These are phyloP conservation scores for Choreutis nemorana DNA, from an alignment of 2,888 invertebrate genomes.

Conservation along the genomic window DNA sequence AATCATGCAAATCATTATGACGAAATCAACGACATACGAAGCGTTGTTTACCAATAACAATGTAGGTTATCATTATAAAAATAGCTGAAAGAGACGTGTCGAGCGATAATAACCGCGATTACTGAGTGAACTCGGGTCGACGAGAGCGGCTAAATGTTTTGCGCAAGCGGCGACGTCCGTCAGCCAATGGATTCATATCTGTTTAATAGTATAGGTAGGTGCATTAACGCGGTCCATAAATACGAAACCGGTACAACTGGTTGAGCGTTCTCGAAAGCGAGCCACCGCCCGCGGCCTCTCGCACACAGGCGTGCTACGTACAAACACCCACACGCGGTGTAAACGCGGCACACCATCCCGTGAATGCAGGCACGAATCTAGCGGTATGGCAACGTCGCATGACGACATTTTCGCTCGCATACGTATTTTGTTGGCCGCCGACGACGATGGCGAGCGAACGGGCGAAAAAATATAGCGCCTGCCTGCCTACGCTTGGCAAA, in stretches of 20 bases:
- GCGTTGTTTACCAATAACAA: conserved; percentile 35
- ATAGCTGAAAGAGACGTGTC: conserved; percentile 27
- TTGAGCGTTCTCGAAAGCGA: conserved; percentile 64
- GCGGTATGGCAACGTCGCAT: conserved; percentile 65
- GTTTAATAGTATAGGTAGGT: too few species aligned
- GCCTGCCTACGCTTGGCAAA: conserved; percentile 63
- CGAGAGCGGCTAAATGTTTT: conserved; percentile 37
- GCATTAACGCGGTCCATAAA: conserved; percentile 62
- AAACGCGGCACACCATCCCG: conserved; percentile 38
- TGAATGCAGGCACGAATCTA: conserved; percentile 51
- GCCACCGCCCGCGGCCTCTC: conserved; percentile 52
- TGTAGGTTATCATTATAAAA: conserved; percentile 28
- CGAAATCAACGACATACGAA: too few species aligned
- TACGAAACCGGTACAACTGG: conserved; percentile 61
- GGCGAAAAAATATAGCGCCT: conserved; percentile 30
- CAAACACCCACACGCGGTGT: conserved; percentile 54
- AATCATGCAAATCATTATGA: too few species aligned
- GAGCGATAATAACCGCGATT: conserved; percentile 19
- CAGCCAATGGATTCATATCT: conserved; percentile 51
- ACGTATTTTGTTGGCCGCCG: conserved; percentile 58
- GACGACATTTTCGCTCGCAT: conserved; percentile 68
- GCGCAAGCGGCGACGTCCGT: conserved; percentile 58
- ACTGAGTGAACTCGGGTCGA: not conserved
- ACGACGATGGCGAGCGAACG: too few species aligned
- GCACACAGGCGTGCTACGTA: conserved; percentile 34